phyloP scores from a whole-genome alignment of 2,797 vertebrate genomes.

The Vespertilio murinus region DNA sequence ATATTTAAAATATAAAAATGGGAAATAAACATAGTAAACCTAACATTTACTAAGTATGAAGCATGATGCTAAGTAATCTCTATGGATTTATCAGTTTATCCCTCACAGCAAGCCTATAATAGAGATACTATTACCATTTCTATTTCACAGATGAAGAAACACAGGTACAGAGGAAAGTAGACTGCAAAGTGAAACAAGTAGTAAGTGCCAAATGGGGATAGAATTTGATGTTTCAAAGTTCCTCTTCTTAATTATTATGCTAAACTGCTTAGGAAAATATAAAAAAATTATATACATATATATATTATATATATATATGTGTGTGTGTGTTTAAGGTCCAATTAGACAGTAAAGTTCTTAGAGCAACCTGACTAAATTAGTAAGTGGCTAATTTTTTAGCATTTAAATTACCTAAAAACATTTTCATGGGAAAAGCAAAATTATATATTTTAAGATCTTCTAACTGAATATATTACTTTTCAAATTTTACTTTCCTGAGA shows the following conservation, averaged over 20 bases:
- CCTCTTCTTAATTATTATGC: not conserved
- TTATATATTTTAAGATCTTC: not conserved
- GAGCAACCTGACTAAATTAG: not conserved
- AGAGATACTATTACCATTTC: not conserved
- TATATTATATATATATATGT: not conserved
- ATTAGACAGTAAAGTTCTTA: not conserved
- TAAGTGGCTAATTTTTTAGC: not conserved
- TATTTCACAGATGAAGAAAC: not conserved
- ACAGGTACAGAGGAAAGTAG: not conserved
- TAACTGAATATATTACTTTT: not conserved
- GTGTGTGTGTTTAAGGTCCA: not conserved
- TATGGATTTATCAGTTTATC: too few species aligned
- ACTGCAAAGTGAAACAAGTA: not conserved
- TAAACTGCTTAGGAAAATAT: not conserved
- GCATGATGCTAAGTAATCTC: not conserved
- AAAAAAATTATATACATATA: not conserved
- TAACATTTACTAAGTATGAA: not conserved
- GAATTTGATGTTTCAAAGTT: not conserved
- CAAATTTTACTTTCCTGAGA: not conserved
- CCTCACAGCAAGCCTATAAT: too few species aligned
- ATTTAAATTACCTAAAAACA: not conserved
- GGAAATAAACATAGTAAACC: not conserved
- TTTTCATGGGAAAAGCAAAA: not conserved
- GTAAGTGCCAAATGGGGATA: not conserved
- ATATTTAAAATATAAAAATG: not conserved